A percentile compares a stretch with the other conserved stretches of the same genome.
Evolutionary conservation across 2,113 vertebrate genomes (phyloP).

Genomic region (Excalfactoria chinensis): DNA sequence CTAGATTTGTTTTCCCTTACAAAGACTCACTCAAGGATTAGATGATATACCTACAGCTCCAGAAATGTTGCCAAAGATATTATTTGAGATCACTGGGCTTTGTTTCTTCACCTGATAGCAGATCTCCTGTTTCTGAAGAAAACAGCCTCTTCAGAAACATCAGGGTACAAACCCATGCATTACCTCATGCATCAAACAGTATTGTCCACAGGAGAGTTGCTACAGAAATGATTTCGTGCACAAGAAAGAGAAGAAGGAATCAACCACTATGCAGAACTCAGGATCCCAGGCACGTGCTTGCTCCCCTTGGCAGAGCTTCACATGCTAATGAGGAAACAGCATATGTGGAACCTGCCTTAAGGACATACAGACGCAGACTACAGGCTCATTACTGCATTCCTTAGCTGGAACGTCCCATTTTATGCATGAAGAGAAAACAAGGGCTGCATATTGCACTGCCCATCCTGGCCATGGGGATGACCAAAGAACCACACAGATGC

Average conservation of each 20-base stretch:
- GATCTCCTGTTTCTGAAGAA: background rate
- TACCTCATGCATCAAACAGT: accelerated
- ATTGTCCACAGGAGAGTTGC: accelerated
- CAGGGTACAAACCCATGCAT: background rate
- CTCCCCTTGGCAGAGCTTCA: background rate
- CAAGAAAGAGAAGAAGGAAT: background rate
- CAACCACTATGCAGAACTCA: accelerated
- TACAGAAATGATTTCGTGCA: accelerated
- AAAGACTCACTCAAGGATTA: background rate
- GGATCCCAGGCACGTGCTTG: accelerated
- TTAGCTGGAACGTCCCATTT: background rate
- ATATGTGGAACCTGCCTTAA: background rate
- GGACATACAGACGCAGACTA: background rate
- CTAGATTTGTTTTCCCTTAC: slow-evolving; percentile 20
- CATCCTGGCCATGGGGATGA: background rate
- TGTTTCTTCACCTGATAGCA: background rate
- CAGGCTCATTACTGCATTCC: background rate
- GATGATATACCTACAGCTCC: background rate
- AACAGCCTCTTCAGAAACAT: background rate
- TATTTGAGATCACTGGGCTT: background rate
- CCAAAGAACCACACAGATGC: accelerated
- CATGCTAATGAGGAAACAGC: background rate
- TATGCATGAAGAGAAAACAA: background rate
- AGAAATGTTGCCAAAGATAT: background rate
- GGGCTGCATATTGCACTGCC: accelerated